A percentile compares a stretch with the other conserved stretches of the same genome.
phyloP scores from a whole-genome alignment of 2,113 vertebrate genomes.

The Arothron firmamentum region DNA sequence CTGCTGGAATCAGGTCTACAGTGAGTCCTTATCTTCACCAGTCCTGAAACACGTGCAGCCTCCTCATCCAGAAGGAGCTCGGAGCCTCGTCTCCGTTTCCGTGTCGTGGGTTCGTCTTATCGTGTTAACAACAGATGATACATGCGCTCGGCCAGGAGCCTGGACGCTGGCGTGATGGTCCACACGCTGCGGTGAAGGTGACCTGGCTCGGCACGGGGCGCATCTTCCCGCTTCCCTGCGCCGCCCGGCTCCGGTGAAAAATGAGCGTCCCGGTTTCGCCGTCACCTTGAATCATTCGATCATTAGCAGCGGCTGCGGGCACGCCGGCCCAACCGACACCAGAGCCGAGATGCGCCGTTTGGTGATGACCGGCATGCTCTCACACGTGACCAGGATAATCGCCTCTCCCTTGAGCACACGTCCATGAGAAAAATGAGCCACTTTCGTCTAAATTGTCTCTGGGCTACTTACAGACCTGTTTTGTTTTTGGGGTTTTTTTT shows the following conservation, averaged over 20 bases:
- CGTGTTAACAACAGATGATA: constrained; percentile 44
- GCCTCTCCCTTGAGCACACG: constrained; percentile 2
- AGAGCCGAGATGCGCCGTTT: neutral
- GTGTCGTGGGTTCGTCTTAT: too few relatives aligned
- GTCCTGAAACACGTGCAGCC: too few relatives aligned
- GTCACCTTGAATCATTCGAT: constrained; percentile 11
- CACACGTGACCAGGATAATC: neutral
- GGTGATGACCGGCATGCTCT: constrained; percentile 14
- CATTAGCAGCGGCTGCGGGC: constrained; percentile 6
- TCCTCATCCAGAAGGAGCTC: too few relatives aligned
- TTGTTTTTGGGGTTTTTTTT: constrained; percentile 3
- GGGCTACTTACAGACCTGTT: constrained; percentile 1
- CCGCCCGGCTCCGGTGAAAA: constrained; percentile 19
- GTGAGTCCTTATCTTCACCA: too few relatives aligned
- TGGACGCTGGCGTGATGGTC: constrained; percentile 28
- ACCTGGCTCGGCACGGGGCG: constrained; percentile 11
- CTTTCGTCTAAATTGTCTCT: constrained; percentile 1
- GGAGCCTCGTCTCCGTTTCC: too few relatives aligned
- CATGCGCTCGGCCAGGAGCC: constrained; percentile 32
- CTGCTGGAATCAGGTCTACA: too few relatives aligned
- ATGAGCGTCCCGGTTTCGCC: constrained; percentile 21
- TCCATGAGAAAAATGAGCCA: constrained; percentile 30
- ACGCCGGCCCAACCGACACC: neutral
- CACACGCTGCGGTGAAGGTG: constrained; percentile 27
- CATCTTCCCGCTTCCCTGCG: too few relatives aligned